These are phyloP conservation scores for Agelaius tricolor DNA, from an alignment of 2,113 vertebrate species.

Conservation along the genomic window DNA sequence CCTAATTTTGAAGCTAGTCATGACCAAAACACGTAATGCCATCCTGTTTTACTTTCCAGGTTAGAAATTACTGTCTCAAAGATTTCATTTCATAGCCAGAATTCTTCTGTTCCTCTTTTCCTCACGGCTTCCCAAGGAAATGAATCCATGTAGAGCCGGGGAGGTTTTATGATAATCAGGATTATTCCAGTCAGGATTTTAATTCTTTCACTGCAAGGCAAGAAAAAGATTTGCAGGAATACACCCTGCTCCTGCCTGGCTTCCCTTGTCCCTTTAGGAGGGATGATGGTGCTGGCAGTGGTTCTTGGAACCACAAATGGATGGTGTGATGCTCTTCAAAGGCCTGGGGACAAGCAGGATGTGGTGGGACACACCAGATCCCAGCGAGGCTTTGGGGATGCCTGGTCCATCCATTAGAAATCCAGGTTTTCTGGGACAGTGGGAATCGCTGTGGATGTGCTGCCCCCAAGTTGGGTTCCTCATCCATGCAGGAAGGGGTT, in stretches of 20 bases:
- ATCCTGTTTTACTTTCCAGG: background rate
- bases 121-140: background rate
- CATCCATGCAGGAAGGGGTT: background rate
- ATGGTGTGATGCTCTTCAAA: background rate
- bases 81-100: background rate
- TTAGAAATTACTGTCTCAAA: background rate
- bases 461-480: background rate
- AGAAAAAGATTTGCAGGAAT: background rate
- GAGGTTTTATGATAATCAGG: background rate
- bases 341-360: background rate
- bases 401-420: background rate
- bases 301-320: background rate
- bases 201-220: background rate
- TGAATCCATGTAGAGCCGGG: background rate
- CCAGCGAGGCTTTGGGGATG: background rate
- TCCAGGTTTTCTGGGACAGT: background rate
- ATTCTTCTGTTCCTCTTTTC: background rate
- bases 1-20: background rate
- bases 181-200: background rate
- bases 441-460: background rate
- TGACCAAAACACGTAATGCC: background rate
- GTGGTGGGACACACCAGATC: background rate
- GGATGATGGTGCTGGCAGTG: background rate
- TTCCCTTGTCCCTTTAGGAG: background rate
- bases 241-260: accelerated